Evolutionary conservation across 2,888 invertebrate species (phyloP).

Genomic region (Scelioninae gen. 1): DNA sequence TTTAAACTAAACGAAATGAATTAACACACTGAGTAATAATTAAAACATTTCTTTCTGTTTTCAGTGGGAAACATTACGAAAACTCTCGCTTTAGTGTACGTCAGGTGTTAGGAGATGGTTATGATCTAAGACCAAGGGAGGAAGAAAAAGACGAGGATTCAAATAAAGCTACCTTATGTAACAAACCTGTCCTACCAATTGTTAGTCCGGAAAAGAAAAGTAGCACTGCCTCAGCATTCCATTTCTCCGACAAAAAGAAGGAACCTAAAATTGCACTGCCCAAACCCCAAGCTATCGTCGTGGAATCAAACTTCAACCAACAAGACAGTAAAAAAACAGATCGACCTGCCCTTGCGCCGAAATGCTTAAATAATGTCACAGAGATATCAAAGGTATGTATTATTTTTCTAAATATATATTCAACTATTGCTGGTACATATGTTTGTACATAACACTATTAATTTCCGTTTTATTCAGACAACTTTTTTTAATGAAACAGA

Average conservation of each 20-base stretch:
- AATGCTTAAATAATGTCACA: slow-evolving; percentile 41
- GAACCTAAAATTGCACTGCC: slow-evolving; percentile 60
- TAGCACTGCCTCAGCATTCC: slow-evolving; percentile 63
- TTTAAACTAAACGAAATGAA: no score
- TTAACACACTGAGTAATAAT: no score
- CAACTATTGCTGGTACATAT: no score
- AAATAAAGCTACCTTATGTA: slow-evolving; percentile 24
- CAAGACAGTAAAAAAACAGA: slow-evolving; percentile 25
- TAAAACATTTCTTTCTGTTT: no score
- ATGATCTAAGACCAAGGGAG: slow-evolving; percentile 28
- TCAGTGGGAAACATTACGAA: no score
- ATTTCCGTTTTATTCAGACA: no score
- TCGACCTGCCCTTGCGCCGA: slow-evolving; percentile 3
- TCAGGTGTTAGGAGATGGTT: neutral
- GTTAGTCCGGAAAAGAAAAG: slow-evolving; percentile 59
- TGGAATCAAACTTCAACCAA: slow-evolving; percentile 30
- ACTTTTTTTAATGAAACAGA: no score
- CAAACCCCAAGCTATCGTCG: slow-evolving; percentile 27
- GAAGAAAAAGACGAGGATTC: slow-evolving; percentile 32
- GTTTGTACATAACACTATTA: no score
- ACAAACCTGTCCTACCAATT: slow-evolving; percentile 40
- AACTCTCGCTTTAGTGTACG: no score
- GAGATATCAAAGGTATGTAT: slow-evolving; percentile 44
- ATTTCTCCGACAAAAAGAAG: slow-evolving; percentile 51
- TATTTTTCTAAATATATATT: no score